Evolutionary conservation across 2,888 invertebrate genomes (phyloP), one percentile per base, ranked within the genome.

Genomic region (Xestoiulus laeticollis): DNA sequence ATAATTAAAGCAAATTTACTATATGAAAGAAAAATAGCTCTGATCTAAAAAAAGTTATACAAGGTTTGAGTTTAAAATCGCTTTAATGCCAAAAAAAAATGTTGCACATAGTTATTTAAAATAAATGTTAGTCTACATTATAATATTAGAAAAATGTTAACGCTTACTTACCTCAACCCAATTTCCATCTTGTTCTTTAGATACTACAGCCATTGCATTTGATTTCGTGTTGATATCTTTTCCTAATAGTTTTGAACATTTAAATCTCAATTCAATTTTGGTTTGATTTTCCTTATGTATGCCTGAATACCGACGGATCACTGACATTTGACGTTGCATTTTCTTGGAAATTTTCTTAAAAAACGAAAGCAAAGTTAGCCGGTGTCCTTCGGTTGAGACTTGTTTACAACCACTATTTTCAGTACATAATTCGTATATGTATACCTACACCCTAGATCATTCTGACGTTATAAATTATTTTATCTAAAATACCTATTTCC

Each of bases 181-280:
- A 19, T 30, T 30, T 19, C 84, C 84, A 43, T 30, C 38, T 12
- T 38, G 33, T 12, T 26, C 84, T 30, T 19, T 16, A n/a, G 33
- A 33, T 38, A 84, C 30, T 16, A 84, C 38, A 43, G 30, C 84
- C 33, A 84, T 30, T 26, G 84, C 84, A 84, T 84, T 84, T 43
- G 84, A 5, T 84, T 33, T 84, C 8, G 33, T 84, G 19, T 84
- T 84, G n/a, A 43, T 84, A 6, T 84, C 84, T 84, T 84, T 84
- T 33, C 84, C 38, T 6, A 84, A 3, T 6, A 84, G 30, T 38
- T 84, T 33, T 19, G 33, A 33, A 30, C 84, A 84, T 84, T 30
- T 84, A 43, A 84, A n/a, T 30, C 84, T 26, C 84, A 84, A 22
- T 30, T 84, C 33, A 16, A 84, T 22, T 38, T 43, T 84, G 84